Base-by-base conservation (phyloP, 1,140 invertebrate species). In the Apis florea region DNA sequence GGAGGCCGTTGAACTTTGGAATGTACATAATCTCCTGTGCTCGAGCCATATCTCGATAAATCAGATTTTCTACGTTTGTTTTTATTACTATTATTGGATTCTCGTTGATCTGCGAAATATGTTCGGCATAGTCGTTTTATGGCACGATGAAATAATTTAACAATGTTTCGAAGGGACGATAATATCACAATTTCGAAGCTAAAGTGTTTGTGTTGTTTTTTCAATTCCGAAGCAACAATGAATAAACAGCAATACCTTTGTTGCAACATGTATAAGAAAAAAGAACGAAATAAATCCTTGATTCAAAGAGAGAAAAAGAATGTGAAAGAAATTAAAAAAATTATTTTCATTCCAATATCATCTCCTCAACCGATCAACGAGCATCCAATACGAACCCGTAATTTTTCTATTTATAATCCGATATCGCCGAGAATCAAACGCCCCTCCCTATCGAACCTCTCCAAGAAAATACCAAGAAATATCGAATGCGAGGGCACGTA, bases 1-100 rank as follows among this genome's bases (percentile, higher is more conserved):
- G 24, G 71, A 54, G 71, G 71, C 73, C 61, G 40, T 75, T 51
- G 61, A 75, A 80, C 71, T 47, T 26, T 12, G 53, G 51, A 73
- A 80, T 19, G 40, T 21, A 5, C 6, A 40, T 40, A 40, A 31
- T 6, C 31, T 53, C 3, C 19, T 10, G 12, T 31, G 24, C 19
- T 15, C 31, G 2, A n/a, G 24, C 49, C 19, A 21, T 40, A 47
- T 67, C 24, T 74, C 15, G 11, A 13, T 24, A 58, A 19, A 51
- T 24, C 40, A 49, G 71, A 74, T 53, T 51, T 49, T 24, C 15
- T 9, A 6, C 17, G 19, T 24, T 40, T 21, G 31, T 21, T 70
- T 64, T 64, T 54, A 47, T 64, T 12, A 1, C 19, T 21, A 1
- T 11, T 21, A 26, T 15, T 56, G 21, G 53, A n/a, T 56, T 4